These are phyloP conservation scores for Rhinopithecus roxellana DNA, from an alignment of 2,113 vertebrate genomes.

Conservation along the genomic window DNA sequence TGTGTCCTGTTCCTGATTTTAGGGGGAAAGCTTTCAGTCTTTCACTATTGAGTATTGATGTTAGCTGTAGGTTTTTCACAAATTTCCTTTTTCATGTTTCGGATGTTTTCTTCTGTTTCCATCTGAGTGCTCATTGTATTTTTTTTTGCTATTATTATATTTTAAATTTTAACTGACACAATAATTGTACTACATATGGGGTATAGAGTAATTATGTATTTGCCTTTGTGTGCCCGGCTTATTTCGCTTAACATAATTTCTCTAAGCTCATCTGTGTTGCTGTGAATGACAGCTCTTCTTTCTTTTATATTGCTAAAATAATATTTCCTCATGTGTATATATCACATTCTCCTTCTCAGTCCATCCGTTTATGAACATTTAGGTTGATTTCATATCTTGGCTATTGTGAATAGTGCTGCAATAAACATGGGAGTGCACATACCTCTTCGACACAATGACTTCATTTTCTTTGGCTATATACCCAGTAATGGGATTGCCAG, in stretches of 20 bases:
- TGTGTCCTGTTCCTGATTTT: neutral
- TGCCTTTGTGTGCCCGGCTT: neutral
- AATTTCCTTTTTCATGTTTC: neutral
- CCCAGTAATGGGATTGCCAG: neutral
- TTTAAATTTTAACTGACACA: neutral
- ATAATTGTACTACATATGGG: neutral
- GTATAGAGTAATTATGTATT: neutral
- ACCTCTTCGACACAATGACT: neutral
- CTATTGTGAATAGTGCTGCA: neutral
- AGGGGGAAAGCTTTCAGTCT: neutral
- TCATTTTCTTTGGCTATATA: neutral
- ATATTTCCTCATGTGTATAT: neutral
- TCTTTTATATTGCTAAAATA: neutral
- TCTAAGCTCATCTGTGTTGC: neutral
- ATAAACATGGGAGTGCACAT: neutral
- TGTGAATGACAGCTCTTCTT: neutral
- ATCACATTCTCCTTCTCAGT: neutral
- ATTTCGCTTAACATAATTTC: neutral
- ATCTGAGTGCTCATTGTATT: neutral
- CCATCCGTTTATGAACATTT: neutral
- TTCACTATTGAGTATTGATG: neutral
- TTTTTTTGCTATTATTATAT: neutral
- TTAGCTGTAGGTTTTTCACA: neutral
- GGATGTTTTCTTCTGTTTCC: neutral
- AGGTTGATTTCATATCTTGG: neutral